A percentile compares a stretch with the other conserved stretches of the same genome.
These are phyloP conservation scores for Andrena minutula DNA, from an alignment of 2,888 invertebrate species.

Conservation along the genomic window DNA sequence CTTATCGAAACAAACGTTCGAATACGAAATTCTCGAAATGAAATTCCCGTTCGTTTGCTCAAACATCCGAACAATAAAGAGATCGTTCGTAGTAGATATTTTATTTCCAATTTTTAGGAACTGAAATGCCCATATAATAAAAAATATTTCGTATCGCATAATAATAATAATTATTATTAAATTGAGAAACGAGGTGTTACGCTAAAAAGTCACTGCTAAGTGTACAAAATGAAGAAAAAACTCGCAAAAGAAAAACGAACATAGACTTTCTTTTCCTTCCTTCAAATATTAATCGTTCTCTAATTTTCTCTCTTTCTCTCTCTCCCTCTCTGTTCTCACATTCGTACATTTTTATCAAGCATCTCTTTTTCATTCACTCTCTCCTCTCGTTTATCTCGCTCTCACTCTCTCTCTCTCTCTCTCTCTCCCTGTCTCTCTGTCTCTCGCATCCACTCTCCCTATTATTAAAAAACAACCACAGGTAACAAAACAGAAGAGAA, in stretches of 20 bases:
- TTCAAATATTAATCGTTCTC: slow-evolving; percentile 56
- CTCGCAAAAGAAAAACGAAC: slow-evolving; percentile 69
- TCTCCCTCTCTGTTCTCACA: slow-evolving; percentile 21
- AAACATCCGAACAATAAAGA: slow-evolving; percentile 50
- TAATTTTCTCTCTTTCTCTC: slow-evolving; percentile 44
- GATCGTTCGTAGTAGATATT: slow-evolving; percentile 76
- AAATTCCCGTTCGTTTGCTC: background rate
- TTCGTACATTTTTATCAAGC: slow-evolving; percentile 35
- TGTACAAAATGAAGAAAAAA: slow-evolving; percentile 73
- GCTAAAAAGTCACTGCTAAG: slow-evolving; percentile 74
- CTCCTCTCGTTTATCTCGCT: slow-evolving; percentile 8
- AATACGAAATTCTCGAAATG: background rate
- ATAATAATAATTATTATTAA: slow-evolving; percentile 76
- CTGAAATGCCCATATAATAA: slow-evolving; percentile 82
- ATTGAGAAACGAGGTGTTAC: slow-evolving; percentile 74
- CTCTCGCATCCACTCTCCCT: slow-evolving; percentile 6
- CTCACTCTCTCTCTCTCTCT: background rate
- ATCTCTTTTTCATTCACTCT: slow-evolving; percentile 3
- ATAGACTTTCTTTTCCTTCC: slow-evolving; percentile 65
- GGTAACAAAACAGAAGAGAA: slow-evolving; percentile 75
- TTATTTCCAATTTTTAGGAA: slow-evolving; percentile 81
- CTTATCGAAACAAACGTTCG: background rate
- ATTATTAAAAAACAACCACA: slow-evolving; percentile 72
- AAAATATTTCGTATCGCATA: slow-evolving; percentile 76
- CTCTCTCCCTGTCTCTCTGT: slow-evolving; percentile 20